These are phyloP conservation scores for Chiloscyllium plagiosum DNA, from an alignment of 2,113 vertebrate genomes.

Conservation along the genomic window DNA sequence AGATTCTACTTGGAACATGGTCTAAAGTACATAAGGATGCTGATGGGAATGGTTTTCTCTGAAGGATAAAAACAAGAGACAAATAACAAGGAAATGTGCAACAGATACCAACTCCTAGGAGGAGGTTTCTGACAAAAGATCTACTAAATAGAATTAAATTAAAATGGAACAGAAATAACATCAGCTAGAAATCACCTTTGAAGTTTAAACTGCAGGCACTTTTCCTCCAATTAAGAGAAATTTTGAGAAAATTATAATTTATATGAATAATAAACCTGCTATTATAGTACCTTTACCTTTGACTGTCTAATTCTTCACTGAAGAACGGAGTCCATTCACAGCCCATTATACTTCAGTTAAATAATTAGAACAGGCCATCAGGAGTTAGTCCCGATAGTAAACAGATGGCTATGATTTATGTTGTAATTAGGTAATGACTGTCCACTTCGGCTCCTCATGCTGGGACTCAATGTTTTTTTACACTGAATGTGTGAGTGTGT, in stretches of 20 bases:
- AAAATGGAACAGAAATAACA: not conserved
- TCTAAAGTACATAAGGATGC: not conserved
- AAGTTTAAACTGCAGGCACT: not conserved
- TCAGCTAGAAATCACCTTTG: not conserved
- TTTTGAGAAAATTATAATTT: not conserved
- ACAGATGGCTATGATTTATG: not conserved
- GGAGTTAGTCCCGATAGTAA: not conserved
- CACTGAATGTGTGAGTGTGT: too few relatives aligned
- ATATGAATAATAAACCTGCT: not conserved
- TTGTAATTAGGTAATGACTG: constrained; percentile 1
- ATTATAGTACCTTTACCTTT: not conserved
- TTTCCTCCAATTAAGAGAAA: not conserved
- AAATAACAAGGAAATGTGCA: too few relatives aligned
- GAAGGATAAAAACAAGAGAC: too few relatives aligned
- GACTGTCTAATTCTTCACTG: not conserved
- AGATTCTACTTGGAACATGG: not conserved
- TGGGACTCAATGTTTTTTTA: too few relatives aligned
- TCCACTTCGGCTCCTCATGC: not conserved
- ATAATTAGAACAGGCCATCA: not conserved
- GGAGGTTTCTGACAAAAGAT: not conserved
- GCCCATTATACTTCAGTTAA: not conserved
- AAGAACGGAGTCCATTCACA: not conserved
- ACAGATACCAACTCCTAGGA: not conserved
- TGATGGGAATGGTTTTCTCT: too few relatives aligned
- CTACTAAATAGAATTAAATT: not conserved